Evolutionary conservation across 2,113 vertebrate species (phyloP), one percentile per base, ranked within the genome.

Genomic region (Verasper variegatus): DNA sequence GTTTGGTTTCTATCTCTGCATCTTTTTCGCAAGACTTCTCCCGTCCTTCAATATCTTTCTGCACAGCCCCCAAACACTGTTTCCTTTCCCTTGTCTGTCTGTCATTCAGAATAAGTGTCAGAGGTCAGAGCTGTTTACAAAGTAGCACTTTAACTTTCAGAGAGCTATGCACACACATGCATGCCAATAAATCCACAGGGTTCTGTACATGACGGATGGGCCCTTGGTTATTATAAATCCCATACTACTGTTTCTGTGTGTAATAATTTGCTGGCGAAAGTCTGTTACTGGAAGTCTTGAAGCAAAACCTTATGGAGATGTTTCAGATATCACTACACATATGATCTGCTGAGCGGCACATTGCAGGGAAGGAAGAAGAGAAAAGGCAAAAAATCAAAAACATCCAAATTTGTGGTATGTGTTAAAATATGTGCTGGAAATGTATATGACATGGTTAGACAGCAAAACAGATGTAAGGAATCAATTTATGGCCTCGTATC

Each of bases 401-500:
- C 47, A 18, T 51, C 5, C 20, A 51, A 51, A 15, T 51, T 3
- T 42, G 40, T 42, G 12, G 40, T 42, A 42, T 42, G 40, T 13
- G 2, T 51, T 18, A 15, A 26, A 49, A 52, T 35, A 23, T 37
- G 5, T 26, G 26, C 20, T 40, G 73, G 83, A 13, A 83, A 74
- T 55, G 35, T 61, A 81, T 67, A 54, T 83, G 54, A 15, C 47
- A 12, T 42, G 40, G 2, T 13, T 11, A 13, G 40, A 42, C 47
- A 51, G 18, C 47, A 51, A 51, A 51, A 20, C 47, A 51, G 18
- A 18, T 51, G 7, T 51, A 51, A 20, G 47, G 47, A 51, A 51
- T 51, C 47, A 23, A 56, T 64, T 59, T 2, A 49, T 1, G 47
- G 45, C 42, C 57, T 89, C 69, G 82, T 83, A 54, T 56, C 9